A percentile compares a stretch with the other conserved stretches of the same genome.
Evolutionary conservation across 2,797 vertebrate species (phyloP).

Genomic region (Pseudochaenichthys georgianus): DNA sequence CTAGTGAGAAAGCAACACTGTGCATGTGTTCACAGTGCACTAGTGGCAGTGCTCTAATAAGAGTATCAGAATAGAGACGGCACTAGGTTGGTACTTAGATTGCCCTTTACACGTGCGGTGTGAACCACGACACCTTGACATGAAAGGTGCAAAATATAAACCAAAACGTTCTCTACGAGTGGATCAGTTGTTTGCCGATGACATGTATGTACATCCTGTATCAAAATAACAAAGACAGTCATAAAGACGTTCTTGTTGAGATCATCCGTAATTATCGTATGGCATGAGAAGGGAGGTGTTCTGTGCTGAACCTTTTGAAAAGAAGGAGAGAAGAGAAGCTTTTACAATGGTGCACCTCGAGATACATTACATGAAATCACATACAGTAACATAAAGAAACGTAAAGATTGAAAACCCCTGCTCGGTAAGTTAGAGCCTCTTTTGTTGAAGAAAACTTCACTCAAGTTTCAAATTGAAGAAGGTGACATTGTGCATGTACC

Average conservation of each 20-base stretch:
- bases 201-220: conserved; percentile 16
- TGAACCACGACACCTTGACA: no score
- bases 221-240: conserved; percentile 15
- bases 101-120: no score
- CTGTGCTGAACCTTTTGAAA: not conserved
- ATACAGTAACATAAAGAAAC: conserved; percentile 1
- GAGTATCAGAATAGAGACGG: no score
- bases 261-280: not conserved
- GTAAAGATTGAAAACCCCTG: conserved; percentile 12
- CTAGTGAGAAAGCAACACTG: no score
- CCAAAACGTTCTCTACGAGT: not conserved
- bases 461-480: not conserved
- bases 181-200: not conserved
- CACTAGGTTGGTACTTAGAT: no score
- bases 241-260: conserved; percentile 40
- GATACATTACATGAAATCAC: conserved; percentile 24
- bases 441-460: not conserved
- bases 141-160: no score
- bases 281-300: conserved; percentile 17
- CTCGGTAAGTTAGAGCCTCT: not conserved
- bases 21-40: no score
- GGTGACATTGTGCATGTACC: no score
- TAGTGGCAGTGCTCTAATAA: no score
- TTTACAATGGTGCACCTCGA: conserved; percentile 15
- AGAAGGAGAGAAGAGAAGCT: conserved; percentile 1